These are phyloP conservation scores for Sciurus vulgaris DNA, from an alignment of 2,797 vertebrate species.

Conservation along the genomic window DNA sequence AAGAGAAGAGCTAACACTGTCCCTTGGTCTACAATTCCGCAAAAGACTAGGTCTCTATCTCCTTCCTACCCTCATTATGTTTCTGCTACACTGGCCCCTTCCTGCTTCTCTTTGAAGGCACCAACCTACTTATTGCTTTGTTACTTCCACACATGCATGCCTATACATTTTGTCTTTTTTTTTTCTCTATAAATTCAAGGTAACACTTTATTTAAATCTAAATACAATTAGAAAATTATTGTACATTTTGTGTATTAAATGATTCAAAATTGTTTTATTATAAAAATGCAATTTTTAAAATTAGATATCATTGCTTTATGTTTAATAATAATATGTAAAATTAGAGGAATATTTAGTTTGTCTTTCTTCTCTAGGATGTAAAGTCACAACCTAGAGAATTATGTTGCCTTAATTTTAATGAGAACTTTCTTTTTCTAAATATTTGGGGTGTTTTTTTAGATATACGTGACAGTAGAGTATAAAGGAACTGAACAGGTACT, in stretches of 20 bases:
- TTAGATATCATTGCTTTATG: no score
- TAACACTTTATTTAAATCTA: not conserved
- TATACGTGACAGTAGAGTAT: no score
- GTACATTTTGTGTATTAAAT: conserved; percentile 8
- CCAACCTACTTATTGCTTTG: not conserved
- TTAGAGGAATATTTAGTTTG: not conserved
- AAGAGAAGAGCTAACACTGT: not conserved
- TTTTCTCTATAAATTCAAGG: not conserved
- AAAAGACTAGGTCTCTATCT: not conserved
- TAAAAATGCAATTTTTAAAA: no score
- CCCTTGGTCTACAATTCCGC: not conserved
- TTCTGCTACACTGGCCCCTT: not conserved
- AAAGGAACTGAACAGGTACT: no score
- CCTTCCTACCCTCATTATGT: not conserved
- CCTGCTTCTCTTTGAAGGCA: not conserved
- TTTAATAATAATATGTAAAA: not conserved
- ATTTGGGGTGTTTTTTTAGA: no score
- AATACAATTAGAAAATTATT: conserved; percentile 30
- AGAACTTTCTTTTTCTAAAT: no score
- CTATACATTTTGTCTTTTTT: not conserved
- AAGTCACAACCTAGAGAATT: not conserved
- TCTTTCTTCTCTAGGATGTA: not conserved
- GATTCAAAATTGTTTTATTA: not conserved
- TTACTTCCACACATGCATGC: fast-evolving
- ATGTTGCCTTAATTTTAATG: not conserved